phyloP scores from a whole-genome alignment of 2,113 vertebrate species.

The Kryptolebias marmoratus region DNA sequence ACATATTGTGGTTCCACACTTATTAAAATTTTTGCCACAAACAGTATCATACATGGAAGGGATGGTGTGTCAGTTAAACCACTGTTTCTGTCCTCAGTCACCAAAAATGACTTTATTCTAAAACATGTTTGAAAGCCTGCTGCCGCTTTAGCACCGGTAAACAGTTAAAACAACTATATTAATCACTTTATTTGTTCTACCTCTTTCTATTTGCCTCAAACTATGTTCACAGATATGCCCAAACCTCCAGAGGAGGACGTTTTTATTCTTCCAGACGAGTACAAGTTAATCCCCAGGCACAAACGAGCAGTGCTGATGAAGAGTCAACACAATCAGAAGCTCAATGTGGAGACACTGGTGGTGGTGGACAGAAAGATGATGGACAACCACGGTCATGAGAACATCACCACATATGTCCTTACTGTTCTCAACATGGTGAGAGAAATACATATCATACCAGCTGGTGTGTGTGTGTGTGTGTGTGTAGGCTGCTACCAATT shows the following conservation, averaged over 20 bases:
- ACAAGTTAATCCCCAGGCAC: slow-evolving; percentile 70
- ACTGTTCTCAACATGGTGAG: slow-evolving; percentile 92
- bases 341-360: slow-evolving; percentile 90
- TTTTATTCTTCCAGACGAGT: slow-evolving; percentile 86
- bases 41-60: slow-evolving; percentile 10
- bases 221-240: slow-evolving; percentile 83
- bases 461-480: too few species aligned
- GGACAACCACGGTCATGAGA: slow-evolving; percentile 86
- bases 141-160: slow-evolving; percentile 1
- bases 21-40: neutral
- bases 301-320: slow-evolving; percentile 81
- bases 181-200: neutral
- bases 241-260: slow-evolving; percentile 81
- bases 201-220: slow-evolving; percentile 3
- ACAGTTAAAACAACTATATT: neutral
- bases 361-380: slow-evolving; percentile 91
- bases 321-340: slow-evolving; percentile 68
- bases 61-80: slow-evolving; percentile 19
- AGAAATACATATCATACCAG: neutral
- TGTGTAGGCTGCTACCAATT: neutral
- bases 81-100: slow-evolving; percentile 22
- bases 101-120: too few species aligned
- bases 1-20: too few species aligned
- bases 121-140: too few species aligned
- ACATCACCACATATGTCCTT: slow-evolving; percentile 90